Percentiles rank a stretch among this genome's conserved stretches.
Conservation (phyloP, 2,888 invertebrate genomes). For the Trypoxylon attenuatum region DNA sequence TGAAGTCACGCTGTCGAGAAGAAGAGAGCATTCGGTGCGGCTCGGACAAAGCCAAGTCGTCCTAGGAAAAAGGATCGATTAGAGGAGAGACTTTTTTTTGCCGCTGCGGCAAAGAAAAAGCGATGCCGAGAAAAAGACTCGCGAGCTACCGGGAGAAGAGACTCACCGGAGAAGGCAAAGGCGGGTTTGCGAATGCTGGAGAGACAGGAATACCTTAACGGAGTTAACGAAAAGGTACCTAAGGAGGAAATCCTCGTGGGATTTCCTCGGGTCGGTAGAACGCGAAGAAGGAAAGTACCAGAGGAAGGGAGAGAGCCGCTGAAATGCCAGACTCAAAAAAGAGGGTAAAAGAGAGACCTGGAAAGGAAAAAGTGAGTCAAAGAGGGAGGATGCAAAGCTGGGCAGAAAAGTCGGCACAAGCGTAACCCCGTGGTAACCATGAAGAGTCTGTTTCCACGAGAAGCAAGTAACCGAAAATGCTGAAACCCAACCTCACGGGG, state of each 20-base stretch:
- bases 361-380: not conserved
- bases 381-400: not conserved
- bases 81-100: conserved; percentile 2
- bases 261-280: conserved; percentile 31
- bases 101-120: not conserved
- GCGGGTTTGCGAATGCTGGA: conserved; percentile 2
- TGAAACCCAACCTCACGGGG: not conserved
- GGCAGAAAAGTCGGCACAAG: not conserved
- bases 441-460: not conserved
- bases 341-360: not conserved
- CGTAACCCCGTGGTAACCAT: not conserved
- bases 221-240: conserved; percentile 53
- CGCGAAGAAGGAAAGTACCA: not conserved
- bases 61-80: conserved; percentile 5
- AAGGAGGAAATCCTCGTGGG: conserved; percentile 48
- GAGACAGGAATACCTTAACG: conserved; percentile 35
- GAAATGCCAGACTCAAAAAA: not conserved
- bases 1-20: not conserved
- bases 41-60: not conserved
- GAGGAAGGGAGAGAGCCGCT: not conserved
- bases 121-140: not conserved
- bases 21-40: too few relatives aligned
- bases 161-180: not conserved
- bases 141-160: conserved; percentile 1
- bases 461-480: not conserved